Conservation (phyloP, 2,888 invertebrate genomes). For the Blomia tropicalis region DNA sequence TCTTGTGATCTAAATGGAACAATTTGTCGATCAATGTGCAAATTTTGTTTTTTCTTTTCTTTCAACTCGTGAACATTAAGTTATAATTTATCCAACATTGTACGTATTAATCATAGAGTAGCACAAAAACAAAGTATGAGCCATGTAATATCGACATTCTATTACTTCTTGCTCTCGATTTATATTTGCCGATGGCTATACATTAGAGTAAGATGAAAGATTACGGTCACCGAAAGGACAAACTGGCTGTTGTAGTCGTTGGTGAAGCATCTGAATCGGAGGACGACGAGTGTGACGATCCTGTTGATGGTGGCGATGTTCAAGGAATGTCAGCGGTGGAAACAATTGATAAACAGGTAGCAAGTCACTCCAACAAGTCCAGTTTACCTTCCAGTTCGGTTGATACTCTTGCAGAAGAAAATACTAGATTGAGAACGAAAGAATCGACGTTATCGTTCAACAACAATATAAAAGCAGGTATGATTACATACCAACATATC, state of each 20-base stretch:
- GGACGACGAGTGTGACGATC: neutral
- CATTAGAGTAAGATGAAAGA: neutral
- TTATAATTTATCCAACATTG: neutral
- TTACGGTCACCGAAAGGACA: constrained; percentile 8
- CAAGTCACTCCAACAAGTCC: neutral
- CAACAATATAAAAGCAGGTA: too few relatives aligned
- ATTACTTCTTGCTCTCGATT: neutral
- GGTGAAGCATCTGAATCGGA: constrained; percentile 9
- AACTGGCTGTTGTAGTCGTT: constrained; percentile 1
- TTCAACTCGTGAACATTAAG: neutral
- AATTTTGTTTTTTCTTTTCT: neutral
- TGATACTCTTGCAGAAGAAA: too few relatives aligned
- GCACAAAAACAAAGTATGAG: neutral
- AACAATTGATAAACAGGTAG: constrained; percentile 7
- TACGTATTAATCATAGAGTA: neutral
- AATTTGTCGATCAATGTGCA: too few relatives aligned
- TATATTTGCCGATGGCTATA: neutral
- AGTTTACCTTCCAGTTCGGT: too few relatives aligned
- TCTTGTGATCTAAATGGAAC: neutral
- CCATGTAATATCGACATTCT: constrained; percentile 9
- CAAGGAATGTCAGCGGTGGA: neutral
- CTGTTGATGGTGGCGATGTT: neutral
- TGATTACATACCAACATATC: too few relatives aligned
- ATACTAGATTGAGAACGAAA: too few relatives aligned
- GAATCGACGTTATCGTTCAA: too few relatives aligned